Evolutionary conservation across 1,140 invertebrate genomes (phyloP), one percentile per base, ranked within the genome.

Genomic region (Hermatobates lingyangjiaoensis): DNA sequence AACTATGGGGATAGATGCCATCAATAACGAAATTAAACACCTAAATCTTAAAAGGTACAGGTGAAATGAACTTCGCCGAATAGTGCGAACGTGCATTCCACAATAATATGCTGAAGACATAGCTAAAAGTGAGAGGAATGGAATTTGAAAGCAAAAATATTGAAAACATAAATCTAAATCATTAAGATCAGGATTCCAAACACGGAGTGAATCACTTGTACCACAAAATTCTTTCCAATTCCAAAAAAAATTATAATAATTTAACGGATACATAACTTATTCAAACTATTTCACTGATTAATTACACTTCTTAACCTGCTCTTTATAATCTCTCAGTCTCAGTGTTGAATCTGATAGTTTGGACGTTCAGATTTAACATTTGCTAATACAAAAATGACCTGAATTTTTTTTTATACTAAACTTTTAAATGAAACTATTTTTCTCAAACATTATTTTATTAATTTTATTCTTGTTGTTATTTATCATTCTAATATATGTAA

Each of bases 131-230:
- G 73, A 70, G 54, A 81, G 74, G 27, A 78, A 62, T 24, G 85
- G 83, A 51, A 84, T 53, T 2, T 61, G 57, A 15, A 86, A 68
- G 56, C 74, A 77, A 39, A 87, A 62, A 61, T 84, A 74, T 64
- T 87, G 82, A 62, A 89, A 89, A 63, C 87, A 91, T 42, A 77
- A 66, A 56, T 82, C 76, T 57, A 89, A 71, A 64, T 87, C 81
- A 59, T 76, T 75, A 5, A 70, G 73, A n/a, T 67, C 61, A 18
- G 72, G 64, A 61, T 79, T 74, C 69, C 81, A 79, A 1, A 79
- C 70, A 48, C 71, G 67, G 27, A 85, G 66, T 12, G 74, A 77
- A 21, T 69, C 69, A 12, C 38, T 44, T 21, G 74, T 69, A 7
- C 79, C 79, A 64, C 83, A 87, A 54, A 85, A 73, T 54, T 80